These are phyloP conservation scores for Diabrotica balteata DNA, from an alignment of 2,888 invertebrate species.

Conservation along the genomic window DNA sequence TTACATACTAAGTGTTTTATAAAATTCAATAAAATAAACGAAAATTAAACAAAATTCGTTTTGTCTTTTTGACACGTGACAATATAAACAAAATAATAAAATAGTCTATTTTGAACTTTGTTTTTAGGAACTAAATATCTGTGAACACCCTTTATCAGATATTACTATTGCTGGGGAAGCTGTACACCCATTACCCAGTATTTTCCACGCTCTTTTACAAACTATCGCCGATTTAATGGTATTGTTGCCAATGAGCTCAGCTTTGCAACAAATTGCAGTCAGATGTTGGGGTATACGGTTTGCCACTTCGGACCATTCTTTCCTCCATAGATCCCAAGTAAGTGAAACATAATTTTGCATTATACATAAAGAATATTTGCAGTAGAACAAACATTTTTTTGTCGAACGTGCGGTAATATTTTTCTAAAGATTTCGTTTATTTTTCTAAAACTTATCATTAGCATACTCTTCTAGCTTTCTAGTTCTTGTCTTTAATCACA, in stretches of 20 bases:
- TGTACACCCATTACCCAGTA: conserved; percentile 67
- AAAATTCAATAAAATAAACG: no score
- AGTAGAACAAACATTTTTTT: no score
- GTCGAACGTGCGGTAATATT: no score
- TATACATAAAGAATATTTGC: no score
- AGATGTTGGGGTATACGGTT: conserved; percentile 93
- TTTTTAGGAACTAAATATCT: conserved; percentile 65
- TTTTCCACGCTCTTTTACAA: conserved; percentile 85
- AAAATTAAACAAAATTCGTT: no score
- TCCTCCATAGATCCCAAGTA: conserved; percentile 74
- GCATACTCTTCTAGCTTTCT: no score
- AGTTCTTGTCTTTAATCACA: no score
- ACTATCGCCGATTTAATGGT: conserved; percentile 93
- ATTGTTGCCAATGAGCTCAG: conserved; percentile 83
- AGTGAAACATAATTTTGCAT: not conserved
- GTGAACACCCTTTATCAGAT: conserved; percentile 82
- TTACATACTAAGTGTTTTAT: no score
- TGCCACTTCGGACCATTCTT: conserved; percentile 87
- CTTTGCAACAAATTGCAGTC: conserved; percentile 90
- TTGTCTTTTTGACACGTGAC: no score
- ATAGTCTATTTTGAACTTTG: conserved; percentile 8
- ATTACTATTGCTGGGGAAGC: conserved; percentile 78
- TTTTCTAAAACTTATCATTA: no score
- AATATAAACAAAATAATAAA: no score
- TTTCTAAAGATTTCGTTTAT: no score